These are phyloP conservation scores for Indicator indicator DNA, from an alignment of 2,113 vertebrate species.

Conservation along the genomic window DNA sequence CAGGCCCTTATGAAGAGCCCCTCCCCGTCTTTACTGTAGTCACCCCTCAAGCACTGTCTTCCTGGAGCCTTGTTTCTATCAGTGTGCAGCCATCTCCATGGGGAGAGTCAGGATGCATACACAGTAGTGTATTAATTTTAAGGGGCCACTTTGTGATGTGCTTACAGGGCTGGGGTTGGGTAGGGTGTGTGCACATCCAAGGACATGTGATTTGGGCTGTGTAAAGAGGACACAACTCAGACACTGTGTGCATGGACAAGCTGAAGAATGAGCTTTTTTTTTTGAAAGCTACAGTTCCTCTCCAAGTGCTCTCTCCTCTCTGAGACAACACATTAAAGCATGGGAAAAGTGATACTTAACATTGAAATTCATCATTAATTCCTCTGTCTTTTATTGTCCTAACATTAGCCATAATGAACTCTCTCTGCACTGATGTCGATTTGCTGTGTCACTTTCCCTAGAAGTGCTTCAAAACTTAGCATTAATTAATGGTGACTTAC, in stretches of 20 bases:
- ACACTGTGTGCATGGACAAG: not conserved
- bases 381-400: conserved; percentile 64
- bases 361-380: conserved; percentile 72
- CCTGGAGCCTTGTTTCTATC: not conserved
- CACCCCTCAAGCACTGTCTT: too few relatives aligned
- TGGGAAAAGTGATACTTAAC: conserved; percentile 66
- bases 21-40: too few relatives aligned
- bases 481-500: conserved; percentile 80
- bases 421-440: conserved; percentile 66
- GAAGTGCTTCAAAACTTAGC: conserved; percentile 72
- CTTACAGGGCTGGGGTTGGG: not conserved
- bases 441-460: conserved; percentile 64
- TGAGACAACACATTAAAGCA: conserved; percentile 5
- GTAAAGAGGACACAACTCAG: not conserved
- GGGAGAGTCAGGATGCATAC: accelerated
- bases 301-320: not conserved
- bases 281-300: not conserved
- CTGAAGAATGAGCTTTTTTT: not conserved
- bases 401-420: conserved; percentile 75
- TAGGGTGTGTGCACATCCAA: not conserved
- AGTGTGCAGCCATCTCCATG: not conserved
- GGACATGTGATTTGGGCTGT: not conserved
- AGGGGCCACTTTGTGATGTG: not conserved
- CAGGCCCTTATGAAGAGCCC: too few relatives aligned
- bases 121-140: accelerated